Evolutionary conservation across 2,113 vertebrate genomes (phyloP).

Genomic region (Hypomesus transpacificus): DNA sequence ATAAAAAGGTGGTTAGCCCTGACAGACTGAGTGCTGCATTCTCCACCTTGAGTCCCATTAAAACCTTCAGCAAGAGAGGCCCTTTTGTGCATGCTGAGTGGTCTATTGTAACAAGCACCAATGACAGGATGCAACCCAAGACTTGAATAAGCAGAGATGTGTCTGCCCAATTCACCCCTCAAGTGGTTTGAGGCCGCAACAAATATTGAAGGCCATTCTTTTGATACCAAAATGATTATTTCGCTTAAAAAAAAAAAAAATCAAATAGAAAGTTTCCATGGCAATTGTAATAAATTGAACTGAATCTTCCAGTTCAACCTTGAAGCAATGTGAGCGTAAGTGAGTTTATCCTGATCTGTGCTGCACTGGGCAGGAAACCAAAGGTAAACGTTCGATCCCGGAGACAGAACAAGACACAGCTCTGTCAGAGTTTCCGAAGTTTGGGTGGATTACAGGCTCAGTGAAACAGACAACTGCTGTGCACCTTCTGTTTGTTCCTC

Average conservation of each 20-base stretch:
- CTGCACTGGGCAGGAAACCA: neutral
- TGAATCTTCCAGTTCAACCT: neutral
- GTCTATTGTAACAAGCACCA: constrained; percentile 60
- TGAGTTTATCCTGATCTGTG: neutral
- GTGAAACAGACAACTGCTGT: too few species aligned
- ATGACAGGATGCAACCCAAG: constrained; percentile 47
- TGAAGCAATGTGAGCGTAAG: neutral
- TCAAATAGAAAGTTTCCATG: constrained; percentile 1
- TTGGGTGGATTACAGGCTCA: too few species aligned
- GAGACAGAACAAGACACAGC: neutral
- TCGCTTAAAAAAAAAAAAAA: constrained; percentile 14
- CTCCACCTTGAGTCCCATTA: constrained; percentile 56
- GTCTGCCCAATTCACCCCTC: constrained; percentile 42
- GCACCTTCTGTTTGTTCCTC: too few species aligned
- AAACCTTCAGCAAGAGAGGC: constrained; percentile 52
- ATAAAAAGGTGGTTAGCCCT: constrained; percentile 44
- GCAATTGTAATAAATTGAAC: neutral
- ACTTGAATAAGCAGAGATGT: constrained; percentile 42
- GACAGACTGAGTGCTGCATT: constrained; percentile 41
- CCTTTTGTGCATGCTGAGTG: constrained; percentile 62
- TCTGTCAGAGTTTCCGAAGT: too few species aligned
- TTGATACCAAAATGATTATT: constrained; percentile 30
- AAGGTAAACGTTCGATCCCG: neutral
- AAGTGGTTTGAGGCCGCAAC: constrained; percentile 38
- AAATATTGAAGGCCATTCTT: constrained; percentile 39